A percentile compares a stretch with the other conserved stretches of the same genome.
phyloP scores from a whole-genome alignment of 2,888 invertebrate genomes.

The Panopea generosa region DNA sequence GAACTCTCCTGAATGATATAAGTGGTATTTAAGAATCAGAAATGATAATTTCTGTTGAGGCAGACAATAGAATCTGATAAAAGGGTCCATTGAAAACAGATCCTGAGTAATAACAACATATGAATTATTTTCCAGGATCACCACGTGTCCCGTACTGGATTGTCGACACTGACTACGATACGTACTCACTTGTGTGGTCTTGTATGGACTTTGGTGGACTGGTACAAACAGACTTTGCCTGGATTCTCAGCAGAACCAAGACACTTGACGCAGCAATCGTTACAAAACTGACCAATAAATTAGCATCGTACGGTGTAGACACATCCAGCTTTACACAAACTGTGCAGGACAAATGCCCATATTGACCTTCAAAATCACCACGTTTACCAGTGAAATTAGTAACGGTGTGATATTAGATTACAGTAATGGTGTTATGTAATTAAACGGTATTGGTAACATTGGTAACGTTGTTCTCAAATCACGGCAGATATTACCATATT shows the following conservation, averaged over 20 bases:
- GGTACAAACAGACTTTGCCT: conserved; percentile 47
- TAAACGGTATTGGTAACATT: too few relatives aligned
- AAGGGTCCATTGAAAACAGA: too few relatives aligned
- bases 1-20: too few relatives aligned
- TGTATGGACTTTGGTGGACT: conserved; percentile 36
- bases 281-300: conserved; percentile 17
- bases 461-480: too few relatives aligned
- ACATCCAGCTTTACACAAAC: conserved; percentile 31
- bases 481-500: too few relatives aligned
- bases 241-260: conserved; percentile 43
- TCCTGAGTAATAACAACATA: too few relatives aligned
- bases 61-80: too few relatives aligned
- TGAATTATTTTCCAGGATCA: conserved; percentile 28
- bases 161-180: conserved; percentile 58
- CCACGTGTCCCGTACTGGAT: conserved; percentile 58
- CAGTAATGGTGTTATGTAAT: too few relatives aligned
- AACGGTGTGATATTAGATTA: too few relatives aligned
- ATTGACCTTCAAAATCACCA: neutral
- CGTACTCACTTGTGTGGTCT: conserved; percentile 56
- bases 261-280: conserved; percentile 32
- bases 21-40: too few relatives aligned
- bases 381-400: too few relatives aligned
- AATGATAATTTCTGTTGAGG: too few relatives aligned
- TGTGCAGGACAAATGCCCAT: conserved; percentile 28
- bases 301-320: conserved; percentile 35